Percentiles rank a stretch among this genome's conserved stretches.
These are phyloP conservation scores for Mimachlamys varia DNA, from an alignment of 2,888 invertebrate species.

Conservation along the genomic window DNA sequence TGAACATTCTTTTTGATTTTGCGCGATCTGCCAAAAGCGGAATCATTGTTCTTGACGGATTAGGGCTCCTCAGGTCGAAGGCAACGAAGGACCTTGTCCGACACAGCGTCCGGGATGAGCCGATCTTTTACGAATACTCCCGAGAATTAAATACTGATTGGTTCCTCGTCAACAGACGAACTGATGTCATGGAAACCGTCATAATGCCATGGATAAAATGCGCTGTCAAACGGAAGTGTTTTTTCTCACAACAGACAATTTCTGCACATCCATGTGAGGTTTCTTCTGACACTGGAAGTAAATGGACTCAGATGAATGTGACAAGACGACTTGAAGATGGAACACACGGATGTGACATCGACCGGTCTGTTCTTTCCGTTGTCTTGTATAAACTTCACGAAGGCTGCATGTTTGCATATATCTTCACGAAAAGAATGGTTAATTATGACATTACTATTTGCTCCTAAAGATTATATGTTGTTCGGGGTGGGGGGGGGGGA, in stretches of 20 bases:
- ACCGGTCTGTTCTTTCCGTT: not conserved
- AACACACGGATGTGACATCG: not conserved
- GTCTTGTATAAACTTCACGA: slow-evolving; percentile 4
- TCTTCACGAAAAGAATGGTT: not conserved
- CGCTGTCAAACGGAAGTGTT: not conserved
- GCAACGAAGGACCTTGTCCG: not conserved
- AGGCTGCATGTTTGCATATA: not conserved
- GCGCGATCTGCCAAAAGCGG: not conserved
- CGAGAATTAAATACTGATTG: slow-evolving; percentile 3
- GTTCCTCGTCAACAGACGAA: not conserved
- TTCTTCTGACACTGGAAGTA: not conserved
- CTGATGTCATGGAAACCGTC: slow-evolving; percentile 4
- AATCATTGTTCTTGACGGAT: not conserved
- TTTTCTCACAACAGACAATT: not conserved
- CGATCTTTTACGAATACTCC: not conserved
- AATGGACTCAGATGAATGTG: not conserved
- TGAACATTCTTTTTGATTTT: not conserved
- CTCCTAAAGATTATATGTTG: not conserved
- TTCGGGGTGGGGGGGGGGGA: too few relatives aligned
- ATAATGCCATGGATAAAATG: not conserved
- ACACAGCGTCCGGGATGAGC: not conserved
- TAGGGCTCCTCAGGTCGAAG: not conserved
- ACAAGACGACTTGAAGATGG: not conserved
- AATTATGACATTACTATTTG: not conserved
- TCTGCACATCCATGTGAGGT: not conserved